Evolutionary conservation across 1,140 invertebrate species (phyloP).

Genomic region (Conus ventricosus): DNA sequence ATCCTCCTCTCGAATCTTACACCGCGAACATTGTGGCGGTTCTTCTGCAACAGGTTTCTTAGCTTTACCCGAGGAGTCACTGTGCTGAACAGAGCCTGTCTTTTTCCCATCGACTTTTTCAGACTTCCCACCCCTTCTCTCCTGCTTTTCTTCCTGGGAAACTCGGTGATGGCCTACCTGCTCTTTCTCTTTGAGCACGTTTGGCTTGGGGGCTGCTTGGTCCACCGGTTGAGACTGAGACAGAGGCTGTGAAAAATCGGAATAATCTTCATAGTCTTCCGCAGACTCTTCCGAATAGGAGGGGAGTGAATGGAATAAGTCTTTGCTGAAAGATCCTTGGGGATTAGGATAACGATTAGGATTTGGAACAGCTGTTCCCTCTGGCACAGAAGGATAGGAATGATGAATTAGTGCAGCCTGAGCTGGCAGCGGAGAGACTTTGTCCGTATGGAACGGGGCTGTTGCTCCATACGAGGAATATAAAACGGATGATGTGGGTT

Average conservation of each 20-base stretch:
- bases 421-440: neutral
- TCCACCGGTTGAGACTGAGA: neutral
- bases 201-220: neutral
- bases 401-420: neutral
- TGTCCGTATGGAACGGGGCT: neutral
- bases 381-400: neutral
- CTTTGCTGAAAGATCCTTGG: neutral
- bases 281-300: neutral
- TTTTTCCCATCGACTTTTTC: neutral
- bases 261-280: neutral
- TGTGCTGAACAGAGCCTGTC: neutral
- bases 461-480: neutral
- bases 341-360: neutral
- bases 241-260: neutral
- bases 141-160: neutral
- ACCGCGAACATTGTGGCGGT: neutral
- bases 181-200: neutral
- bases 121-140: neutral
- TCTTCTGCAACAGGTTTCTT: neutral
- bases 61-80: neutral
- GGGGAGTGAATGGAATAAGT: neutral
- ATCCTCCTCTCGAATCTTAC: constrained; percentile 20
- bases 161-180: neutral
- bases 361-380: neutral
- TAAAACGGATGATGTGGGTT: neutral